Conservation (phyloP, 2,797 vertebrate genomes). For the Chromis chromis region DNA sequence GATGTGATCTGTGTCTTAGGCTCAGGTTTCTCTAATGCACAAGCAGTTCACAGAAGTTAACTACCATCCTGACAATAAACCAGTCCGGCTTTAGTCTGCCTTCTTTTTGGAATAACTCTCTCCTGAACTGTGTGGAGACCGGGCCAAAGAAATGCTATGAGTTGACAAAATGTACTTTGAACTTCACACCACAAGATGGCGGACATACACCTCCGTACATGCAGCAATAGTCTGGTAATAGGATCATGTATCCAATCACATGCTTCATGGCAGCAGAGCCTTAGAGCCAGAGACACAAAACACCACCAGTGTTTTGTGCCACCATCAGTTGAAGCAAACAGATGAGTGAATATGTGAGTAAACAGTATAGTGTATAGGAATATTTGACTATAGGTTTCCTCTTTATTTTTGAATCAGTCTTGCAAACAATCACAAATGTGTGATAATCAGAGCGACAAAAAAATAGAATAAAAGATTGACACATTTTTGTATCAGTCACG, state of each 20-base stretch:
- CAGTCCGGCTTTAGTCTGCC: not conserved
- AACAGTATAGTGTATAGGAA: no score
- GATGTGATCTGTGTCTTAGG: no score
- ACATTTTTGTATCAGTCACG: not conserved
- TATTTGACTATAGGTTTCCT: no score
- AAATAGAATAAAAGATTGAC: not conserved
- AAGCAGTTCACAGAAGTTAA: no score
- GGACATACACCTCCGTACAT: constrained; percentile 22
- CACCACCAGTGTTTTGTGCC: no score
- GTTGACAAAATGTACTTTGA: constrained; percentile 20
- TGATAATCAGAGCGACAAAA: not conserved
- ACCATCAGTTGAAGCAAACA: no score
- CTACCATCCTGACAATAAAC: no score
- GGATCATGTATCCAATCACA: not conserved
- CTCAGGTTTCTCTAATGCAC: no score
- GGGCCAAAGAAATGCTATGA: not conserved
- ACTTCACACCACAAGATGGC: constrained; percentile 76
- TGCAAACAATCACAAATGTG: not conserved
- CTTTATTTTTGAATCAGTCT: not conserved
- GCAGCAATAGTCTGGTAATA: not conserved
- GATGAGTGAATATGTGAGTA: not conserved
- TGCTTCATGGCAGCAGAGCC: not conserved
- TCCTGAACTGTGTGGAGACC: not conserved
- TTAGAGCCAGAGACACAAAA: not conserved
- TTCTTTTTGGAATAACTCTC: not conserved